These are phyloP conservation scores for Tigriopus japonicus DNA, from an alignment of 1,140 invertebrate genomes.

Conservation along the genomic window DNA sequence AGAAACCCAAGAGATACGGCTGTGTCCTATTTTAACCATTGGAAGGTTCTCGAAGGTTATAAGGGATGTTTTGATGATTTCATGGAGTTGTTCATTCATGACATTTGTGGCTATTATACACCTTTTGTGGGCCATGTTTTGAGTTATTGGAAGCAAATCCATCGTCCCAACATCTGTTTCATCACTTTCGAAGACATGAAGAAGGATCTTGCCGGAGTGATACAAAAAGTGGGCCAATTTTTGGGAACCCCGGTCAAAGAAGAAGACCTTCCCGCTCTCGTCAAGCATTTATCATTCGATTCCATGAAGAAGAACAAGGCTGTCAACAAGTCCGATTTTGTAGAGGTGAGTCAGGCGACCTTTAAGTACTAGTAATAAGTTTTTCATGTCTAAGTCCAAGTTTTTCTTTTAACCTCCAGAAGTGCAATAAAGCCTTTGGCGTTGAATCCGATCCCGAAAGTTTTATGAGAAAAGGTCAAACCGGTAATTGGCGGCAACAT, in stretches of 20 bases:
- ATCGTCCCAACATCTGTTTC: neutral
- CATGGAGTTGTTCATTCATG: neutral
- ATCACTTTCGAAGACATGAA: neutral
- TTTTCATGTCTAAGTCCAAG: no score
- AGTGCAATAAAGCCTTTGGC: neutral
- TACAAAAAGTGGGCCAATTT: neutral
- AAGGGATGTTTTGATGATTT: neutral
- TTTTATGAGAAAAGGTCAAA: neutral
- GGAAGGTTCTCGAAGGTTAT: neutral
- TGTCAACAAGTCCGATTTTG: neutral
- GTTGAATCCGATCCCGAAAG: neutral
- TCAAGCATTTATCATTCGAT: neutral
- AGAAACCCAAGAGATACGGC: neutral
- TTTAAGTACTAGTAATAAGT: neutral
- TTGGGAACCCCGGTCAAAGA: neutral
- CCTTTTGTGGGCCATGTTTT: neutral
- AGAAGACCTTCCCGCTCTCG: neutral
- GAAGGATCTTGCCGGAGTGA: neutral
- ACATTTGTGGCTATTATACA: neutral
- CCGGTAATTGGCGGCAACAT: neutral
- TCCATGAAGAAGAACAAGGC: neutral
- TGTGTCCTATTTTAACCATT: neutral
- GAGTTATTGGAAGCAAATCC: neutral
- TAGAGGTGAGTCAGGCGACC: neutral
- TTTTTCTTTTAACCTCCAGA: neutral